Conservation (phyloP, 2,113 vertebrate species). For the Equus quagga region DNA sequence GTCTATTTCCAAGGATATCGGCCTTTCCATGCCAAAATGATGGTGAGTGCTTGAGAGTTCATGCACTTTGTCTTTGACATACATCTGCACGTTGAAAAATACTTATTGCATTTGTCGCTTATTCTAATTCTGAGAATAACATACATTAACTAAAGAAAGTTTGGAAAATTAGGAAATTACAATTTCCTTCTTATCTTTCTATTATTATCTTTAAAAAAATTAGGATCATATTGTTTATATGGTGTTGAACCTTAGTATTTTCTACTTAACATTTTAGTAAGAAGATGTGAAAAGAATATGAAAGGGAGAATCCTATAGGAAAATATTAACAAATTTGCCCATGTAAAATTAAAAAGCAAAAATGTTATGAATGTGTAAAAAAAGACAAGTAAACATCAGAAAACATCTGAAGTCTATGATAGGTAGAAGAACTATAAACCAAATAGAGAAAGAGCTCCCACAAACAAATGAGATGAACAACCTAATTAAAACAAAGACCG, state of each 20-base stretch:
- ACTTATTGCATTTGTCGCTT: not conserved
- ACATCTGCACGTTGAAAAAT: not conserved
- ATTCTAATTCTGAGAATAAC: conserved; percentile 24
- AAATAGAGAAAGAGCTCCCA: not conserved
- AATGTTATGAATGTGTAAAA: not conserved
- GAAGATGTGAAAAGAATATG: not conserved
- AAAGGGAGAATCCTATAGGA: not conserved
- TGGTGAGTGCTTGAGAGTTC: not conserved
- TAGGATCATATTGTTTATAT: not conserved
- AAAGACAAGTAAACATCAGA: conserved; percentile 7
- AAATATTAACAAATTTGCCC: not conserved
- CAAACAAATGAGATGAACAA: not conserved
- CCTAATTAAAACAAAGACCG: not conserved
- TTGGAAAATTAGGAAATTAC: not conserved
- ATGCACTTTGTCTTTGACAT: not conserved
- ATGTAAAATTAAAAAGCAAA: conserved; percentile 16
- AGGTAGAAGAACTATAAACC: not conserved
- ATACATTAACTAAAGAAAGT: not conserved
- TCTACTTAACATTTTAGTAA: not conserved
- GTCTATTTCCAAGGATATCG: not conserved
- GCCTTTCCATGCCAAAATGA: not conserved
- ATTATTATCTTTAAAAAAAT: conserved; percentile 21
- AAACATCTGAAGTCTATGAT: conserved; percentile 28
- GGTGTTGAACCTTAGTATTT: not conserved
- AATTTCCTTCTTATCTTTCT: not conserved